phyloP scores from a whole-genome alignment of 1,140 invertebrate species.

The Monochamus saltuarius region DNA sequence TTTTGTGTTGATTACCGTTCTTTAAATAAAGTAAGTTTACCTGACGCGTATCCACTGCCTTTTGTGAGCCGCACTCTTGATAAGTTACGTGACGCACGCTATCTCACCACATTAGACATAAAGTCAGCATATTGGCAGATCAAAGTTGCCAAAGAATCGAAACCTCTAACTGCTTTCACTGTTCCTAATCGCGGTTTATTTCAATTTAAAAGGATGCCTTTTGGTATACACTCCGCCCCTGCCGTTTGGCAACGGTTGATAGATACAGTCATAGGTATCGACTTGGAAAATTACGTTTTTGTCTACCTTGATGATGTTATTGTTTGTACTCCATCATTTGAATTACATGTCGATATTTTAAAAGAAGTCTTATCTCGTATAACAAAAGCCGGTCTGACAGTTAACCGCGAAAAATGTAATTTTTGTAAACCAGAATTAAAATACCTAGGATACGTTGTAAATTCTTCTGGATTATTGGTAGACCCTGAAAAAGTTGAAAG shows the following conservation, averaged over 20 bases:
- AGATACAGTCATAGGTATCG: conserved; percentile 24
- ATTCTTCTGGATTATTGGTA: conserved; percentile 39
- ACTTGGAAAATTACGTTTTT: conserved; percentile 24
- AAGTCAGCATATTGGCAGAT: conserved; percentile 52
- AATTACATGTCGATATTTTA: background rate
- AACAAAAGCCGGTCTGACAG: conserved; percentile 17
- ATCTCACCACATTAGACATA: conserved; percentile 41
- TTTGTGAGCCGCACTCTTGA: conserved; percentile 34
- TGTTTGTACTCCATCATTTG: conserved; percentile 36
- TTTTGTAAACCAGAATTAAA: conserved; percentile 41
- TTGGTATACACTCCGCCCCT: conserved; percentile 51
- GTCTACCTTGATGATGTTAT: conserved; percentile 47
- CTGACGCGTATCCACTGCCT: conserved; percentile 15
- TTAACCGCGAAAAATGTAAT: conserved; percentile 43
- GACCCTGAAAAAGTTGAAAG: conserved; percentile 49
- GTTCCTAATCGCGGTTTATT: conserved; percentile 36
- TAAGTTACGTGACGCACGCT: conserved; percentile 37
- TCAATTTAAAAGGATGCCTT: conserved; percentile 24
- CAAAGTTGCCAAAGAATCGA: conserved; percentile 40
- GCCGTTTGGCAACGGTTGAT: conserved; percentile 28
- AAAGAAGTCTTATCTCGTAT: background rate
- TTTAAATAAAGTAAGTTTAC: conserved; percentile 14
- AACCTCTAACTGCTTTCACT: conserved; percentile 51
- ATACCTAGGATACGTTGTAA: conserved; percentile 48
- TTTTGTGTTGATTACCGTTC: conserved; percentile 39